These are phyloP conservation scores for Aspidoscelis tigris DNA, from an alignment of 2,113 vertebrate species.

Conservation along the genomic window DNA sequence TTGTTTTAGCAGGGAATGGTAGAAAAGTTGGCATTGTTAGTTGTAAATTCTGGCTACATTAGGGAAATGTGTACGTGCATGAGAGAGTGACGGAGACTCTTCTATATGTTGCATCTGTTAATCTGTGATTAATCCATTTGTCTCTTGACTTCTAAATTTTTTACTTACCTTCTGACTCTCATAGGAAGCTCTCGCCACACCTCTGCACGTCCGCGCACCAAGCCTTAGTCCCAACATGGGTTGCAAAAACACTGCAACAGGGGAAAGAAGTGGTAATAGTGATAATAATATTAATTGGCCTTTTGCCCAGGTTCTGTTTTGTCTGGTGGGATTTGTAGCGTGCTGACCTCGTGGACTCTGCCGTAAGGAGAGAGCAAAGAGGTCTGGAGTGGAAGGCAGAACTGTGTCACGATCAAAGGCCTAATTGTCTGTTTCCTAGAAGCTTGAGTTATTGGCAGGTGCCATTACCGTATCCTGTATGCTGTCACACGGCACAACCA, in stretches of 20 bases:
- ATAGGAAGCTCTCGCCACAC: neutral
- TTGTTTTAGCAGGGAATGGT: accelerated
- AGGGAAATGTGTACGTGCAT: neutral
- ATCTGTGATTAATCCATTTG: neutral
- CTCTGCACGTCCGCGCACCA: neutral
- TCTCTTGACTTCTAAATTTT: neutral
- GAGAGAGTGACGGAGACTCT: neutral
- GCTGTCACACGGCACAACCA: conserved; percentile 82
- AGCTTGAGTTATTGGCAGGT: conserved; percentile 89
- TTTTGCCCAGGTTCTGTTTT: conserved; percentile 65
- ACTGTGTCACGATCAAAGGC: conserved; percentile 76
- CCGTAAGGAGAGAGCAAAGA: conserved; percentile 81
- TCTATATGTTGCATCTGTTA: accelerated
- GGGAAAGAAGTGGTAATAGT: conserved; percentile 20
- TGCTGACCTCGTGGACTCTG: conserved; percentile 85
- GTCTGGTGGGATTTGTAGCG: conserved; percentile 80
- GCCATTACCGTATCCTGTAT: conserved; percentile 79
- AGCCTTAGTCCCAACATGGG: accelerated
- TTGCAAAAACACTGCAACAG: neutral
- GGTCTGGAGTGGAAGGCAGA: conserved; percentile 82
- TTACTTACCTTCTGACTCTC: neutral
- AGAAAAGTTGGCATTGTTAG: accelerated
- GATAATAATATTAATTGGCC: conserved; percentile 69
- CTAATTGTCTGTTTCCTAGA: conserved; percentile 86
- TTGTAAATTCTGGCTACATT: neutral